Evolutionary conservation across 2,797 vertebrate genomes (phyloP), one percentile per base, ranked within the genome.

Genomic region (Sarcoramphus papa): DNA sequence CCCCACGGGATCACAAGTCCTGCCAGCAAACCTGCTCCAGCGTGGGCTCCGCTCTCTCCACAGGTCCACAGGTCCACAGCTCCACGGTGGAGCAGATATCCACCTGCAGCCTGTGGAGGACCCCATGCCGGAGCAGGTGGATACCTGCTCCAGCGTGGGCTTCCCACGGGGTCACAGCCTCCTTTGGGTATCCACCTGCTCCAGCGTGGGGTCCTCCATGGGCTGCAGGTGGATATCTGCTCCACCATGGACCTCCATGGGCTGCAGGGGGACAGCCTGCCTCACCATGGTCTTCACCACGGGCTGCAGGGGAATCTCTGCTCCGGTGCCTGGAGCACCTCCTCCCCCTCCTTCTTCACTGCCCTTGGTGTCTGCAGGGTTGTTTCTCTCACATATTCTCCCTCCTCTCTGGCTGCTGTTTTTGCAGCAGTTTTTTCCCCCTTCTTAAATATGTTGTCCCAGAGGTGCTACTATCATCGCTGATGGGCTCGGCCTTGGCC

Each of bases 101-200:
- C 35, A 37, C 35, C 35, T 37, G 35, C 35, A 37, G 35, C 35
- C 35, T 8, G 35, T 37, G 35, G 35, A 37, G 35, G 35, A 37
- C 35, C 35, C 35, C 35, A 37, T 37, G 35, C 35, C 35, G 8
- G 35, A 37, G 35, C 35, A 37, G 35, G 35, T 37, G 35, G 35
- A 37, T 37, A 37, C 35, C 35, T 31, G 10, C 14, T 79, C 22
- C 57, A 40, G 12, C 0, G 0, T 9, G 9, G 51, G 41, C 28
- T 79, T 83, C 35, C 35, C 47, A 22, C 14, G 40, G 74, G 28
- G 19, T 62, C 31, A 53, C 25, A 51, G 37, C 21, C 22, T 62
- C 21, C 31, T 63, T 72, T 2, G 5, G 67, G 68, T 9, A 82
- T 43, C 31, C 24, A 3, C 35, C 25, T 82, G 15, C 14, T 17